Evolutionary conservation across 2,888 invertebrate species (phyloP).

Genomic region (Ochropleura leucogaster): DNA sequence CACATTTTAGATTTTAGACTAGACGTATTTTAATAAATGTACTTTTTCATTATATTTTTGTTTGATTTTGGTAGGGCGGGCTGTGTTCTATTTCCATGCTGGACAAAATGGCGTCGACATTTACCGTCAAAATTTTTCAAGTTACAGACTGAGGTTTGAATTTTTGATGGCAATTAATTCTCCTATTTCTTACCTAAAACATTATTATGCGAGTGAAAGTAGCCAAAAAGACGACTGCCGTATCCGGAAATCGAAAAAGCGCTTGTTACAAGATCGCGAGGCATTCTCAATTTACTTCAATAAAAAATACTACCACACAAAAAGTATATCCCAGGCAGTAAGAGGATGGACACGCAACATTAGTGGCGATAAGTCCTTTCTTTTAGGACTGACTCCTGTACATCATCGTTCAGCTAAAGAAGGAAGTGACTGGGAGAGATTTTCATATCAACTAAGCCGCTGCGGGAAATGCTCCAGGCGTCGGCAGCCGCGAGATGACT

Average conservation of each 20-base stretch:
- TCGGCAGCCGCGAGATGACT: too few relatives aligned
- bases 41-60: background rate
- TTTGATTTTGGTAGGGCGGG: conserved; percentile 1
- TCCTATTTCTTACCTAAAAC: background rate
- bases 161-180: background rate
- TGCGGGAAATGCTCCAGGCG: too few relatives aligned
- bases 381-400: too few relatives aligned
- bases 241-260: background rate
- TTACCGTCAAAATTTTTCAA: background rate
- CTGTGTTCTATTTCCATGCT: background rate
- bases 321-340: too few relatives aligned
- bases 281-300: too few relatives aligned
- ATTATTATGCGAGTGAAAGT: background rate
- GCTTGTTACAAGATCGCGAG: background rate
- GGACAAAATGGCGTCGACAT: background rate
- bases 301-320: too few relatives aligned
- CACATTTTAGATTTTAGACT: conserved; percentile 52
- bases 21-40: conserved; percentile 40
- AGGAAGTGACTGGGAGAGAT: too few relatives aligned
- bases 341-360: too few relatives aligned
- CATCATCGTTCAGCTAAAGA: too few relatives aligned
- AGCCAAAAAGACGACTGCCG: background rate
- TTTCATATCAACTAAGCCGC: too few relatives aligned
- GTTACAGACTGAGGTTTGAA: background rate
- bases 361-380: too few relatives aligned